Conservation (phyloP, 2,888 invertebrate species). For the Leptopilina drosophilae region DNA sequence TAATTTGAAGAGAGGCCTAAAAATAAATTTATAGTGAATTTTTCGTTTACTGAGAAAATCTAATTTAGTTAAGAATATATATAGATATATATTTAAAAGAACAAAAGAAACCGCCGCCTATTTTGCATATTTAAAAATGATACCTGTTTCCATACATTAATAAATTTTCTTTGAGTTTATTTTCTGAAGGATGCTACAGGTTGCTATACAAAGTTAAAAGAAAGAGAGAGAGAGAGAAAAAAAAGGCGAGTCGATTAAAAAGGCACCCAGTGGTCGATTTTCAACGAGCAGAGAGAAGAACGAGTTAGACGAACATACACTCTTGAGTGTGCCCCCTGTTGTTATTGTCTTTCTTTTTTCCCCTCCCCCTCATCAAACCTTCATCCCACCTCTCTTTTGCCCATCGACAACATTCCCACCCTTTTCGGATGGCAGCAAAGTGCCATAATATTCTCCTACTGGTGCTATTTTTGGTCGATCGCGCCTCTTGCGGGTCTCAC, state of each 20-base stretch:
- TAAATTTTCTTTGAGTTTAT: background rate
- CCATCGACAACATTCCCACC: slow-evolving; percentile 41
- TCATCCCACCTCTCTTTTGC: slow-evolving; percentile 47
- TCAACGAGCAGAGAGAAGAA: slow-evolving; percentile 24
- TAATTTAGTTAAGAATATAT: background rate
- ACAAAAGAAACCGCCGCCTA: background rate
- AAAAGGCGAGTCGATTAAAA: slow-evolving; percentile 6
- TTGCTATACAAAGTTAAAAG: slow-evolving; percentile 13
- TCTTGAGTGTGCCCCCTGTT: slow-evolving; percentile 8
- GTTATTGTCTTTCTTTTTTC: slow-evolving; percentile 37
- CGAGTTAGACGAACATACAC: slow-evolving; percentile 23
- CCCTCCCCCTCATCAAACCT: slow-evolving; percentile 43
- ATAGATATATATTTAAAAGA: background rate
- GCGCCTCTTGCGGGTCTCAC: slow-evolving; percentile 58
- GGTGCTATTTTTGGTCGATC: slow-evolving; percentile 64
- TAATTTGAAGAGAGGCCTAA: no score
- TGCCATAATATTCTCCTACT: slow-evolving; percentile 67
- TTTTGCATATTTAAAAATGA: slow-evolving; percentile 14
- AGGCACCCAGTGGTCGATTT: slow-evolving; percentile 15
- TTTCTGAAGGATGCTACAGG: slow-evolving; percentile 11
- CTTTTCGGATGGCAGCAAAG: slow-evolving; percentile 60
- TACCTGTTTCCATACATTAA: slow-evolving; percentile 5
- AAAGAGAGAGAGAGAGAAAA: background rate
- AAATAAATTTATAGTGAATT: no score
- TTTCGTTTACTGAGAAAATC: no score